These are phyloP conservation scores for Drosophila leontia DNA, from an alignment of 1,140 invertebrate genomes.

Conservation along the genomic window DNA sequence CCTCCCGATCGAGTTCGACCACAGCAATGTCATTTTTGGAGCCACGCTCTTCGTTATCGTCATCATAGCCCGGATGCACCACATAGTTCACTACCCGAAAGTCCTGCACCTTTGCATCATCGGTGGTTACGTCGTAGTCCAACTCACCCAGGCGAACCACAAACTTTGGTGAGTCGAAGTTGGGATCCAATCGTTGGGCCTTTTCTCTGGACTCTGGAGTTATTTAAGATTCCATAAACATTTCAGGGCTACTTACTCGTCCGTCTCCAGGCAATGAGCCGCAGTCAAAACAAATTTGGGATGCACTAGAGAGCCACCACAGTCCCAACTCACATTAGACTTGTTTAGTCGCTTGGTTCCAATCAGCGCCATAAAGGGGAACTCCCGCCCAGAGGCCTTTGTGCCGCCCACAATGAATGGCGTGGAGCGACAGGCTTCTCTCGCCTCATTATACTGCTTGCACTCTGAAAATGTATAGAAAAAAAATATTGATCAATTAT, in stretches of 20 bases:
- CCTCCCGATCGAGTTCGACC: constrained; percentile 84
- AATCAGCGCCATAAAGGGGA: constrained; percentile 84
- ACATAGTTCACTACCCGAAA: constrained; percentile 85
- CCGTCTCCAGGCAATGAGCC: constrained; percentile 79
- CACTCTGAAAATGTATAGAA: constrained; percentile 44
- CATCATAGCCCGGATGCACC: constrained; percentile 86
- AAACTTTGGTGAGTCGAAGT: constrained; percentile 59
- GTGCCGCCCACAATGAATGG: constrained; percentile 77
- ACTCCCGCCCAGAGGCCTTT: constrained; percentile 70
- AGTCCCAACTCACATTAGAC: constrained; percentile 62
- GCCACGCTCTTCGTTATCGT: constrained; percentile 71
- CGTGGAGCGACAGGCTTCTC: constrained; percentile 43
- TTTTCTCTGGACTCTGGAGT: constrained; percentile 18
- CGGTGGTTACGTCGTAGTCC: constrained; percentile 84
- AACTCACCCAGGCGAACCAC: constrained; percentile 86
- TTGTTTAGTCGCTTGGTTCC: constrained; percentile 42
- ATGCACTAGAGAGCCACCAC: constrained; percentile 84
- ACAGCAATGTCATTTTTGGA: constrained; percentile 87
- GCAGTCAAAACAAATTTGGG: constrained; percentile 82
- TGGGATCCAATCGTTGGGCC: constrained; percentile 50
- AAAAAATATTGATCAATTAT: background rate
- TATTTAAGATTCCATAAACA: background rate
- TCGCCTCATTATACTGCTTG: constrained; percentile 52
- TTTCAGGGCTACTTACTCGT: constrained; percentile 23
- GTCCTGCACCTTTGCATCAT: constrained; percentile 85